phyloP scores from a whole-genome alignment of 2,113 vertebrate genomes.

The Tor tambroides region DNA sequence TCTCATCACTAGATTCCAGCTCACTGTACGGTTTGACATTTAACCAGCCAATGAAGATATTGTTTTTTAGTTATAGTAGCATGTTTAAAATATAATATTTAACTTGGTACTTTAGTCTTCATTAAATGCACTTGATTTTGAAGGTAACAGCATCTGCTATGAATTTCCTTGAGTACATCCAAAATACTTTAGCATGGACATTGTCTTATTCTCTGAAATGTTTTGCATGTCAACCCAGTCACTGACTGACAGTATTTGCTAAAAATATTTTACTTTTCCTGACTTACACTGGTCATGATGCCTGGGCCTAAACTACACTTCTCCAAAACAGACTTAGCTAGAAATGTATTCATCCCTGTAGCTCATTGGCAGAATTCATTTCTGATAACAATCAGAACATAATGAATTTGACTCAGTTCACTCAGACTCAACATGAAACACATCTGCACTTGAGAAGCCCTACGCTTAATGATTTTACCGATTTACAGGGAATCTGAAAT shows the following conservation, averaged over 20 bases:
- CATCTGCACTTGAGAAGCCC: background rate
- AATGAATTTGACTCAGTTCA: background rate
- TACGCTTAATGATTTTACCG: background rate
- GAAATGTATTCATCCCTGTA: background rate
- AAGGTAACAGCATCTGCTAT: no score
- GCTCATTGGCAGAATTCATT: background rate
- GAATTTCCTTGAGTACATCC: no score
- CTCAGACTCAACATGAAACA: background rate
- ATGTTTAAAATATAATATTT: background rate
- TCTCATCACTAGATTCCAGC: background rate
- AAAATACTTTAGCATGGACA: no score
- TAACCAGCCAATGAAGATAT: background rate
- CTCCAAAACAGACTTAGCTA: background rate
- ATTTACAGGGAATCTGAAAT: background rate
- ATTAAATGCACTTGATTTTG: no score
- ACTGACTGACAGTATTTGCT: no score
- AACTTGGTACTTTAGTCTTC: no score
- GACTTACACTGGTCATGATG: background rate
- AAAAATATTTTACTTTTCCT: background rate
- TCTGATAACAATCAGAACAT: background rate
- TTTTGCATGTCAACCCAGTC: no score
- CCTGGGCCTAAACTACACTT: background rate
- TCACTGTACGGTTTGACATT: background rate
- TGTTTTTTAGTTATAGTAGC: background rate
- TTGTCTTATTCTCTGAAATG: no score